Evolutionary conservation across 2,888 invertebrate species (phyloP).

Genomic region (Euphydryas editha): DNA sequence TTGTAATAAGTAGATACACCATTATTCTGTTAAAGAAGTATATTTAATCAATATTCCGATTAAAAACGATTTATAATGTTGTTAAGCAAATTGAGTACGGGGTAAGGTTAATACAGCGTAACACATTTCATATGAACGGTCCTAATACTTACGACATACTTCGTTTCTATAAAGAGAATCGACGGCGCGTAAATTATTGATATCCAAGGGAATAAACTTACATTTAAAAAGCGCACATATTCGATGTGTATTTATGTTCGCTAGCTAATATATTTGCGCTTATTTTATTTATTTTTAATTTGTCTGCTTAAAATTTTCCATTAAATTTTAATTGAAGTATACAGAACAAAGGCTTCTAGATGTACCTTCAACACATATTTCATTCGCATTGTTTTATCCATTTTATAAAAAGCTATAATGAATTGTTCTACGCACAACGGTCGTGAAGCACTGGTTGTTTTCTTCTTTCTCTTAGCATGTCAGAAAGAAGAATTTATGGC

Average conservation of each 20-base stretch:
- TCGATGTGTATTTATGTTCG: conserved; percentile 31
- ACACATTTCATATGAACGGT: conserved; percentile 40
- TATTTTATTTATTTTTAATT: background rate
- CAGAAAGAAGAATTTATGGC: conserved; percentile 44
- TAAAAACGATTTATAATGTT: conserved; percentile 30
- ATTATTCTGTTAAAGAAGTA: background rate
- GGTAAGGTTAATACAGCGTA: conserved; percentile 40
- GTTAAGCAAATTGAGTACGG: conserved; percentile 40
- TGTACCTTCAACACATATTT: conserved; percentile 35
- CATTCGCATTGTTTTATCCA: conserved; percentile 39
- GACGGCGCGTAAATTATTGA: conserved; percentile 60
- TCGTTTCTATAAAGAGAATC: conserved; percentile 62
- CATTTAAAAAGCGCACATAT: conserved; percentile 35
- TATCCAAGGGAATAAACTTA: conserved; percentile 49
- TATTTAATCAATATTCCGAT: background rate
- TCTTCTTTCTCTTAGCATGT: conserved; percentile 40
- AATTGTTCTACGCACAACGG: conserved; percentile 41
- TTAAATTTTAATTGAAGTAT: conserved; percentile 9
- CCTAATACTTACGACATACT: conserved; percentile 44
- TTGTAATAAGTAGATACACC: background rate
- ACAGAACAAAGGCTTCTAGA: conserved; percentile 29
- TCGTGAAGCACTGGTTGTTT: conserved; percentile 37
- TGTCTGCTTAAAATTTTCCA: conserved; percentile 15
- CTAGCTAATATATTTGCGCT: conserved; percentile 24
- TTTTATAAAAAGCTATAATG: conserved; percentile 42